Evolutionary conservation across 2,113 vertebrate species (phyloP).

Genomic region (Aldabrachelys gigantea): DNA sequence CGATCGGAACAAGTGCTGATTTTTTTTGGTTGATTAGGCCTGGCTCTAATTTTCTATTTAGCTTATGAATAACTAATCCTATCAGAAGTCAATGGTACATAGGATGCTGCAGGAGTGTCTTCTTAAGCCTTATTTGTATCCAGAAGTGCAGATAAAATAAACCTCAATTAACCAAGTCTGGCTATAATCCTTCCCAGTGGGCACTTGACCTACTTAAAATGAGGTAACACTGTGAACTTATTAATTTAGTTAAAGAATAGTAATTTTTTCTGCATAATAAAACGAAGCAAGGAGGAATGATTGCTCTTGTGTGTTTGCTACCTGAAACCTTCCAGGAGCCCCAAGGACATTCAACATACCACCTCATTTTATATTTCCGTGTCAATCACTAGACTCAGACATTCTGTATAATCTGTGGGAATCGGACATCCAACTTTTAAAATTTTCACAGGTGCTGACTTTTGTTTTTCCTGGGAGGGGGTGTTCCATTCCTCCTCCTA

Average conservation of each 20-base stretch:
- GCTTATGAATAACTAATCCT: background rate
- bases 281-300: background rate
- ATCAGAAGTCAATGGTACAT: background rate
- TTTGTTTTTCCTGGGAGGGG: too few relatives aligned
- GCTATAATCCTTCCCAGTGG: slow-evolving; percentile 35
- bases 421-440: background rate
- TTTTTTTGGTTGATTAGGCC: background rate
- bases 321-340: background rate
- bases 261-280: slow-evolving; percentile 1
- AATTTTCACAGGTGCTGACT: background rate
- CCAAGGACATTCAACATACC: background rate
- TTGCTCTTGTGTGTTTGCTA: background rate
- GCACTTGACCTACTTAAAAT: background rate
- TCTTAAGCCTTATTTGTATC: slow-evolving; percentile 7
- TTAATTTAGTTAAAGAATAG: slow-evolving; percentile 30
- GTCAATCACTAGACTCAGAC: background rate
- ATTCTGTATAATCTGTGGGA: background rate
- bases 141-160: slow-evolving; percentile 42
- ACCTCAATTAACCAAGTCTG: slow-evolving; percentile 24
- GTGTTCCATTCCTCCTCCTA: too few relatives aligned
- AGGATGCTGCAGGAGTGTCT: background rate
- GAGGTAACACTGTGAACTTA: background rate
- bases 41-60: slow-evolving; percentile 36
- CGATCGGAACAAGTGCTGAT: background rate
- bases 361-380: background rate